Evolutionary conservation across 1,140 invertebrate genomes (phyloP), one percentile per base, ranked within the genome.

Genomic region (Andricus grossulariae): DNA sequence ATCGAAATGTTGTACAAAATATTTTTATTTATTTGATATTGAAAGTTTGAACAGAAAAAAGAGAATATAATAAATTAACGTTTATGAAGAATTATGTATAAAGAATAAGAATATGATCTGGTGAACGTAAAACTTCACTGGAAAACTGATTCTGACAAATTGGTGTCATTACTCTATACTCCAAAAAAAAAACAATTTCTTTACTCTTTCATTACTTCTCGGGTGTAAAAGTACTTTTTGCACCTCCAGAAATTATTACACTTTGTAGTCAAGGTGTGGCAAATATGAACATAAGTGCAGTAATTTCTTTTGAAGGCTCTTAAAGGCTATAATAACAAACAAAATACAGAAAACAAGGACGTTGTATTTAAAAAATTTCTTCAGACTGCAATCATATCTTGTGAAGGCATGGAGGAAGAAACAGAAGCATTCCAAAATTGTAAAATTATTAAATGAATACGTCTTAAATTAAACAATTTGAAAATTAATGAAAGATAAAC

Each of bases 251-350:
- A 45, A 66, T 39, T 66, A 66, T 21, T 66, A 16, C 32, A 66
- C 60, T 66, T 66, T 66, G 60, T 45, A n/a, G 15, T 66, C 60
- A 66, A 66, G 60, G 60, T 66, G 60, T 66, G 60, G 60, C 25
- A n/a, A 66, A 66, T 66, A 66, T 66, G 45, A 66, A 66, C 39
- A 1, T 66, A 66, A 66, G 60, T 66, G 60, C 32, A n/a, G 60
- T 66, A 45, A 66, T 66, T 66, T 66, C 13, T 39, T 66, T n/a
- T 45, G 60, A 45, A 66, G 8, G 32, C 25, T 66, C 13, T 66
- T 66, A 13, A 39, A 66, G 32, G 15, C 6, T 66, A 16, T n/a
- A n/a, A 19, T 2, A 19, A 55, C 2, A 57, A 57, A 57, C 19
- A 57, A 39, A 32, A 39, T 39, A 1, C 10, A 2, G 15, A 66